Conservation (phyloP, 2,113 vertebrate species). For the Poeciliopsis retropinna region DNA sequence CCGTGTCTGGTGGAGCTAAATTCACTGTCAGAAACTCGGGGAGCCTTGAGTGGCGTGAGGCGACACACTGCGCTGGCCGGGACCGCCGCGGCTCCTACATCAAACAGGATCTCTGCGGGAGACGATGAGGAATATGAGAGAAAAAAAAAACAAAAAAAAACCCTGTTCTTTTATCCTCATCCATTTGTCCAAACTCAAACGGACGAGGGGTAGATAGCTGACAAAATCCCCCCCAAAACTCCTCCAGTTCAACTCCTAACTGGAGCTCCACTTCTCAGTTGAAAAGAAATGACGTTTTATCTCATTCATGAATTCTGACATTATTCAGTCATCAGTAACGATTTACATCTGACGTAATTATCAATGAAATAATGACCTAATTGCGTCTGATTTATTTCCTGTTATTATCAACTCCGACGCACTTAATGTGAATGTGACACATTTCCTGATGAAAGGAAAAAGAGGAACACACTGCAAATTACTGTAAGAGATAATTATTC, state of each 20-base stretch:
- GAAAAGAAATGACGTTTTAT: neutral
- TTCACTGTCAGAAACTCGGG: neutral
- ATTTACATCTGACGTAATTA: neutral
- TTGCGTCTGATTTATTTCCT: neutral
- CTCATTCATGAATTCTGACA: neutral
- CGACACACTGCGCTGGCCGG: neutral
- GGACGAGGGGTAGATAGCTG: no score
- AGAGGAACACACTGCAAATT: neutral
- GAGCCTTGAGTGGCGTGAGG: neutral
- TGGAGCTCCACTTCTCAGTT: no score
- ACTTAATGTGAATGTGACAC: neutral
- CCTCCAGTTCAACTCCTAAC: no score
- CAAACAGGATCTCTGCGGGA: neutral
- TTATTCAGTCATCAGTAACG: neutral
- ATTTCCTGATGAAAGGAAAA: neutral
- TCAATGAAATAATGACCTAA: neutral
- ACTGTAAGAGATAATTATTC: neutral
- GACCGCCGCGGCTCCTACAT: neutral
- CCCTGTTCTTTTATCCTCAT: neutral
- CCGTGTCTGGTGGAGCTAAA: neutral
- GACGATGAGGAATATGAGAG: neutral
- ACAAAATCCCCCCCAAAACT: no score
- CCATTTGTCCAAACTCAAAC: no score
- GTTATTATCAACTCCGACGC: neutral
- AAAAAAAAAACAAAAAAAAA: neutral